phyloP scores from a whole-genome alignment of 2,113 vertebrate genomes.

The Mus pahari region DNA sequence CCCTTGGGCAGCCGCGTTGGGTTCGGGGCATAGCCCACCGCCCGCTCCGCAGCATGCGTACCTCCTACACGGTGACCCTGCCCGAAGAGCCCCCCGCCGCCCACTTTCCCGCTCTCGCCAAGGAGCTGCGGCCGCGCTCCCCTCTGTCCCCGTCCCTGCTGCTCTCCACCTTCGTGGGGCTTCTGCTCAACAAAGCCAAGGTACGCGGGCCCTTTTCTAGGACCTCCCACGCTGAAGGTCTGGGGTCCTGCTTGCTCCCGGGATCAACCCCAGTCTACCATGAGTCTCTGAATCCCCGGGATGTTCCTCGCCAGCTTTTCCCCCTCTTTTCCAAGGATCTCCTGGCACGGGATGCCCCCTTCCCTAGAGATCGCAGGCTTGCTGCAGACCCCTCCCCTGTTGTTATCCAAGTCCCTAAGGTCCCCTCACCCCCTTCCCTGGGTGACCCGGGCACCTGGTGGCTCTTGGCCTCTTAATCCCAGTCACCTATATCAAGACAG shows the following conservation, averaged over 20 bases:
- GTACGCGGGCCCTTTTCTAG: constrained; percentile 85
- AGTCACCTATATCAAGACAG: constrained; percentile 81
- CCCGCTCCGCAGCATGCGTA: constrained; percentile 90
- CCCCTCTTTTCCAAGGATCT: constrained; percentile 23
- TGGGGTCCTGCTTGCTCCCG: not conserved
- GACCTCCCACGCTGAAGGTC: not conserved
- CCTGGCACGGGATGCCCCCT: constrained; percentile 57
- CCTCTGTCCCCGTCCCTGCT: constrained; percentile 92
- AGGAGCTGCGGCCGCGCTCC: constrained; percentile 87
- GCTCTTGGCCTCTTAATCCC: constrained; percentile 1
- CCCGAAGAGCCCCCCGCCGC: constrained; percentile 90
- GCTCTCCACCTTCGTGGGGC: constrained; percentile 94
- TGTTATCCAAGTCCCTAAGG: not conserved
- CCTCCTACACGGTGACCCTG: constrained; percentile 94
- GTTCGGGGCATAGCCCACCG: constrained; percentile 71
- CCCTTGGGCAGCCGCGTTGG: constrained; percentile 66
- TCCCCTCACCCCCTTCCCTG: constrained; percentile 44
- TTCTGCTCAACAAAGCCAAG: constrained; percentile 97
- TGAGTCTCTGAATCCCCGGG: constrained; percentile 40
- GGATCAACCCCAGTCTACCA: not conserved
- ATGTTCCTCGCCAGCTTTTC: constrained; percentile 64
- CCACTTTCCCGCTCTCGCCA: constrained; percentile 87
- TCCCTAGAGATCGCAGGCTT: constrained; percentile 56
- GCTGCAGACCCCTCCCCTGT: not conserved
- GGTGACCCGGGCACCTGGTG: constrained; percentile 57